Conservation (phyloP, 2,888 invertebrate genomes). For the Drosophila paramelanica region DNA sequence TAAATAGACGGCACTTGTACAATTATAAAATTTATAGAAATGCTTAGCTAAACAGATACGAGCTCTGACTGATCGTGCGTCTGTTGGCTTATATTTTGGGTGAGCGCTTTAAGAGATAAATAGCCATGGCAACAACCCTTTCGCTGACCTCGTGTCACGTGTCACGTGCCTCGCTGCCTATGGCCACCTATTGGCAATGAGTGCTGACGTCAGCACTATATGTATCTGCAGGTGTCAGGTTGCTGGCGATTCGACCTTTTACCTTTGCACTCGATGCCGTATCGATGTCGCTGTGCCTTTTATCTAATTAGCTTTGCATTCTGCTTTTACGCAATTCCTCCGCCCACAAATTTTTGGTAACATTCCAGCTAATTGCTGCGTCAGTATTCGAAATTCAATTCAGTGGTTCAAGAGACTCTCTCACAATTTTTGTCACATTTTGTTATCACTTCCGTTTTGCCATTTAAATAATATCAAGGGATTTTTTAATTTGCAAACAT, state of each 20-base stretch:
- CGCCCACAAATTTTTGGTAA: slow-evolving; percentile 44
- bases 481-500: neutral
- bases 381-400: slow-evolving; percentile 47
- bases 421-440: slow-evolving; percentile 49
- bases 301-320: slow-evolving; percentile 63
- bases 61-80: slow-evolving; percentile 6
- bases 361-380: slow-evolving; percentile 29
- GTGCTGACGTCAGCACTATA: slow-evolving; percentile 46
- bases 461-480: neutral
- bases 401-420: slow-evolving; percentile 20
- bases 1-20: neutral
- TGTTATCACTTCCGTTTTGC: slow-evolving; percentile 68
- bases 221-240: slow-evolving; percentile 29
- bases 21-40: slow-evolving; percentile 18
- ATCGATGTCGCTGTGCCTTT: slow-evolving; percentile 17
- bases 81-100: slow-evolving; percentile 7
- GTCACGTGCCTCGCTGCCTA: neutral
- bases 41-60: slow-evolving; percentile 14
- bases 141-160: slow-evolving; percentile 14
- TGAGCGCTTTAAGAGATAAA: neutral
- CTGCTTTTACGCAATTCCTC: slow-evolving; percentile 53
- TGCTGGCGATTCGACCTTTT: slow-evolving; percentile 38
- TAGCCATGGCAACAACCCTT: slow-evolving; percentile 8
- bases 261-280: slow-evolving; percentile 27
- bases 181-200: neutral